phyloP scores from a whole-genome alignment of 1,140 invertebrate genomes.

The Drosophila baimaii region DNA sequence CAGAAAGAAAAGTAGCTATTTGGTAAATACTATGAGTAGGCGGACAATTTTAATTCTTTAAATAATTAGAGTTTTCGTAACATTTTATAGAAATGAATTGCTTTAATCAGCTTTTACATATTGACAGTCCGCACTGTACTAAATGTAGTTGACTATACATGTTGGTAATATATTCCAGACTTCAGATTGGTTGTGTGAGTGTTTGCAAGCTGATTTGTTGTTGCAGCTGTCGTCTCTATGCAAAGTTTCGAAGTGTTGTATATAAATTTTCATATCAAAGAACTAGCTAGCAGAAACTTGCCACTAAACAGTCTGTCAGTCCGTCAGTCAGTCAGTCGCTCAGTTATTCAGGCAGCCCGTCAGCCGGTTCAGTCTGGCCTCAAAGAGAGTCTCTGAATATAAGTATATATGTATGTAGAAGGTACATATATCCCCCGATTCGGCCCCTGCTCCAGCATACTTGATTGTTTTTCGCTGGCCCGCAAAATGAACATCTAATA shows the following conservation, averaged over 20 bases:
- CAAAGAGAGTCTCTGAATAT: constrained; percentile 12
- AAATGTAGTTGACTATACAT: constrained; percentile 3
- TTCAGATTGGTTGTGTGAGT: neutral
- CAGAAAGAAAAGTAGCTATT: too few species aligned
- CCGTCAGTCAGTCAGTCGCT: constrained; percentile 6
- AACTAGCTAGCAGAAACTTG: constrained; percentile 36
- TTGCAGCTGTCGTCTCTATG: constrained; percentile 49
- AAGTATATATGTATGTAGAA: neutral
- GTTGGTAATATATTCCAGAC: constrained; percentile 2
- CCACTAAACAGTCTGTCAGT: constrained; percentile 14
- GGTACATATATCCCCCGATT: neutral
- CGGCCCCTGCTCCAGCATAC: neutral
- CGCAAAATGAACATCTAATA: constrained; percentile 36
- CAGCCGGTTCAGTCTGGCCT: constrained; percentile 7
- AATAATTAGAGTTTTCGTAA: too few species aligned
- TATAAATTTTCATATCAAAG: constrained; percentile 49
- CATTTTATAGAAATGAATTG: neutral
- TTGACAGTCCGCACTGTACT: neutral
- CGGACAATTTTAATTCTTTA: too few species aligned
- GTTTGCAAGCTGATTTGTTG: constrained; percentile 8
- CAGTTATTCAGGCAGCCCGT: constrained; percentile 11
- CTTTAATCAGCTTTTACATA: neutral
- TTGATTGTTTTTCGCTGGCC: constrained; percentile 33
- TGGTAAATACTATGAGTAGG: too few species aligned
- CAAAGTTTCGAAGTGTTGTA: constrained; percentile 21